Base-by-base conservation (phyloP, 2,113 vertebrate species). In the Petaurus breviceps region DNA sequence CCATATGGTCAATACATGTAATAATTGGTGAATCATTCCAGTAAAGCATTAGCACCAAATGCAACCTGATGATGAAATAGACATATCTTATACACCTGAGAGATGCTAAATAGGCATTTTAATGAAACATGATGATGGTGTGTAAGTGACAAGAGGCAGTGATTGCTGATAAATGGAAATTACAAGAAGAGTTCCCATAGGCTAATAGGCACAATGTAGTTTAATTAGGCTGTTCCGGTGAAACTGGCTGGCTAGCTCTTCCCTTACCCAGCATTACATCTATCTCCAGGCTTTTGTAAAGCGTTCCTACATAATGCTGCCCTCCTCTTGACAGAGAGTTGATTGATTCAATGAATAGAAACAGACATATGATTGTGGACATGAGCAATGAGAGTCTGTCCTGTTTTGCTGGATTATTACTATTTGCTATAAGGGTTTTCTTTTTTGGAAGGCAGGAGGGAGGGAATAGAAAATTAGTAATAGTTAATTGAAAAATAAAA, bases 91-190 rank as follows among this genome's bases (percentile, higher is more conserved):
- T 95, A 96, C 90, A 25, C 55, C 46, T 90, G 91, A 77, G 93
- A 93, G 94, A 95, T 91, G 61, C 31, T 91, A 96, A 96, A 89
- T 92, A 91, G 93, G 90, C 7, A 9, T 95, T 91, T 97, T 97
- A 94, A 95, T 91, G 91, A 54, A 94, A 95, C 84, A 57, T 23
- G 52, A 43, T 50, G 24, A 49, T 47, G 90, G 14, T 5, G 47
- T 50, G 94, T 51, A 92, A 96, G 94, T 28, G 92, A 91, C 52
- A 92, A 92, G 68, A 54, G 91, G 90, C n/a, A 77, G 90, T 31
- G 53, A 96, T 68, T 8, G 92, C 23, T 93, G 51, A 91, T 54
- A 95, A 97, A 49, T 95, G 97, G 96, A 97, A 96, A 95, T 96
- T 97, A 96, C 94, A 98, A 96, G 93, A 90, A 93, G 91, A 96